A percentile compares a stretch with the other conserved stretches of the same genome.
These are phyloP conservation scores for Craseonycteris thonglongyai DNA, from an alignment of 2,113 vertebrate species.

Conservation along the genomic window DNA sequence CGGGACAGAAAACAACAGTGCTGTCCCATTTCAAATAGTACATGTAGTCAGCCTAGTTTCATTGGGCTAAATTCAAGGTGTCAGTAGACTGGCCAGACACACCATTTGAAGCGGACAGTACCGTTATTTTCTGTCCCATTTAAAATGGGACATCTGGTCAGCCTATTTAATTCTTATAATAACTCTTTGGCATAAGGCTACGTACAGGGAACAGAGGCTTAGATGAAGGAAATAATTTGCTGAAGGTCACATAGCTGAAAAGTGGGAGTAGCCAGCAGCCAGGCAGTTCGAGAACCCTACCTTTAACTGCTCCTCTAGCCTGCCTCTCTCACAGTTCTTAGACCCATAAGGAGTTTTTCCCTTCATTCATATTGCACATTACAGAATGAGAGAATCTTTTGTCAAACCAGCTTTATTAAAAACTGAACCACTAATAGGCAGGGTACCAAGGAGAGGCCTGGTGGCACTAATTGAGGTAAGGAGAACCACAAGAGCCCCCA, in stretches of 20 bases:
- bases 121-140: too few relatives aligned
- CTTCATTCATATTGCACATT: not conserved
- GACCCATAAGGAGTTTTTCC: not conserved
- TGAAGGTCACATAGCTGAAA: not conserved
- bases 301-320: not conserved
- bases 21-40: too few relatives aligned
- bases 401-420: not conserved
- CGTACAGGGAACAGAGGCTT: not conserved
- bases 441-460: not conserved
- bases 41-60: too few relatives aligned
- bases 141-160: too few relatives aligned
- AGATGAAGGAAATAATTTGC: not conserved
- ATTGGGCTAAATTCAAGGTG: too few relatives aligned
- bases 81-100: too few relatives aligned
- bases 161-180: not conserved
- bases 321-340: not conserved
- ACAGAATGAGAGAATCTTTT: not conserved
- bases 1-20: too few relatives aligned
- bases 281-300: not conserved
- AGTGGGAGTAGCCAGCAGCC: not conserved
- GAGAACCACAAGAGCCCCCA: not conserved
- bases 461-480: not conserved
- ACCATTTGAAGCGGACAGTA: too few relatives aligned
- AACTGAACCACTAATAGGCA: not conserved
- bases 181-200: not conserved